Conservation (phyloP, 2,797 vertebrate species). For the Poeciliopsis paucimaculata region DNA sequence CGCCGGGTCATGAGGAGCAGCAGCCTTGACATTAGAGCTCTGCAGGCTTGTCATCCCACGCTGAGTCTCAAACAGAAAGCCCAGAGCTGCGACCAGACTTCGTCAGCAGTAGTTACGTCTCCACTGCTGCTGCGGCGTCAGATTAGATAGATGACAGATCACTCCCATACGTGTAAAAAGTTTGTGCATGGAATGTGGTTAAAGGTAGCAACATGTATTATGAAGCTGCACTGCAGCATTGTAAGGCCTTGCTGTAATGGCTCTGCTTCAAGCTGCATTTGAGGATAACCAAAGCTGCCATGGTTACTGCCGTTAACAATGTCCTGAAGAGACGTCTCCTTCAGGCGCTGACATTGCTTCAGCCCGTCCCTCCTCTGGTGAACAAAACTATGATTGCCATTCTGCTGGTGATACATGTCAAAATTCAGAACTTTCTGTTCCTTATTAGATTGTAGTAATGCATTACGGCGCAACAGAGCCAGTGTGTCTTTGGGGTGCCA, state of each 20-base stretch:
- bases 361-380: neutral
- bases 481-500: constrained; percentile 22
- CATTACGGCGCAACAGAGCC: constrained; percentile 23
- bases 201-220: neutral
- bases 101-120: constrained; percentile 40
- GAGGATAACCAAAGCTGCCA: constrained; percentile 13
- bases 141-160: constrained; percentile 27
- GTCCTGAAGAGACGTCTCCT: constrained; percentile 19
- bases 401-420: constrained; percentile 31
- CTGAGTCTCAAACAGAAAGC: constrained; percentile 42
- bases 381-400: constrained; percentile 6
- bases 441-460: constrained; percentile 30
- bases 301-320: constrained; percentile 39
- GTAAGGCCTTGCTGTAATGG: neutral
- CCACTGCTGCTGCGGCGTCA: neutral
- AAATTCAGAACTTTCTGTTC: constrained; percentile 14
- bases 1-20: constrained; percentile 18
- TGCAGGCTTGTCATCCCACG: constrained; percentile 43
- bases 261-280: constrained; percentile 2
- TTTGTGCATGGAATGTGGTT: neutral
- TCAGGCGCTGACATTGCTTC: neutral
- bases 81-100: constrained; percentile 26
- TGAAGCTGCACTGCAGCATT: neutral
- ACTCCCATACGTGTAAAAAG: neutral
- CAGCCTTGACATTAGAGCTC: constrained; percentile 50